Conservation (phyloP, 2,888 invertebrate species). For the Netelia virgata region DNA sequence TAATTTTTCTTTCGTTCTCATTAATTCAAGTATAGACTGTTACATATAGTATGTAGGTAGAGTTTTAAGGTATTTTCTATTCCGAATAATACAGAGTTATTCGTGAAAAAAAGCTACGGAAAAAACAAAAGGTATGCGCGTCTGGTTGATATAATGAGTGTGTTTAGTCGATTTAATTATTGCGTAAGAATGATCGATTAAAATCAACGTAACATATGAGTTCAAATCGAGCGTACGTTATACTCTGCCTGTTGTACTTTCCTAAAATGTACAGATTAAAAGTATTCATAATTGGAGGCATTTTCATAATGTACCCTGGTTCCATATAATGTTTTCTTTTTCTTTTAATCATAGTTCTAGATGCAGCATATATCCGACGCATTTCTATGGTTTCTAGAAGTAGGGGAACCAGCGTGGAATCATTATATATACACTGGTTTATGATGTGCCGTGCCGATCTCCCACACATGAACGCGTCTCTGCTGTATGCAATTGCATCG, state of each 20-base stretch:
- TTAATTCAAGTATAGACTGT: slow-evolving; percentile 65
- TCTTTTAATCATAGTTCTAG: not conserved
- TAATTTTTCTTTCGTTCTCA: slow-evolving; percentile 30
- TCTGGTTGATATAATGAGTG: slow-evolving; percentile 31
- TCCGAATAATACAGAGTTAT: slow-evolving; percentile 33
- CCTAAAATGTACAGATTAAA: slow-evolving; percentile 63
- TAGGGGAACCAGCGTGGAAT: too few relatives aligned
- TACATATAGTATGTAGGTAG: slow-evolving; percentile 59
- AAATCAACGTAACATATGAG: slow-evolving; percentile 33
- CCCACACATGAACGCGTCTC: too few relatives aligned
- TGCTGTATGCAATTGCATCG: not conserved
- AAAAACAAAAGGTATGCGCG: slow-evolving; percentile 1
- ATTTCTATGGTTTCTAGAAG: too few relatives aligned
- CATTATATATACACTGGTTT: too few relatives aligned
- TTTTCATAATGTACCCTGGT: slow-evolving; percentile 12
- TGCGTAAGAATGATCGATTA: slow-evolving; percentile 33
- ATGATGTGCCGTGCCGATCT: too few relatives aligned
- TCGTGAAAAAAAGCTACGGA: slow-evolving; percentile 10
- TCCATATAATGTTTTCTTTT: not conserved
- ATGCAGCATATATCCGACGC: too few relatives aligned
- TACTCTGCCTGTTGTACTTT: slow-evolving; percentile 62
- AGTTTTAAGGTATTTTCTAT: slow-evolving; percentile 65
- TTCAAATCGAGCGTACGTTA: slow-evolving; percentile 50
- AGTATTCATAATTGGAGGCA: slow-evolving; percentile 50
- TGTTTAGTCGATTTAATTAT: slow-evolving; percentile 39